Conservation (phyloP, 1,140 invertebrate species). For the Trinorchestia longiramus region DNA sequence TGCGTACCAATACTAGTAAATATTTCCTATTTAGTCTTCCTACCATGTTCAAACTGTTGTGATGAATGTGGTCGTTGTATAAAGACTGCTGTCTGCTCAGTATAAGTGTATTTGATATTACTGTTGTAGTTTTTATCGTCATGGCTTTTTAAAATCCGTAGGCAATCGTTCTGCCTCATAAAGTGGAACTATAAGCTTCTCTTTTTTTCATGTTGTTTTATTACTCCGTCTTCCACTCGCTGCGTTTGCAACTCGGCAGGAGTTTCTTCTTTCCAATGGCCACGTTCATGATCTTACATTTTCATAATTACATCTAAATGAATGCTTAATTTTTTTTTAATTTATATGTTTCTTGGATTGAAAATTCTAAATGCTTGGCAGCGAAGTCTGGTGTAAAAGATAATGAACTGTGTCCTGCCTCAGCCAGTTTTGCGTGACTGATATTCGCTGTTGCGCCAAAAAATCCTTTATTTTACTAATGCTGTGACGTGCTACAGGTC, state of each 20-base stretch:
- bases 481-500: slow-evolving; percentile 71
- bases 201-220: neutral
- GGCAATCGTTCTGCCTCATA: neutral
- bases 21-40: neutral
- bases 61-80: neutral
- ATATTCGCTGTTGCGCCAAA: neutral
- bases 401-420: too few species aligned
- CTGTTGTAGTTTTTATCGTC: neutral
- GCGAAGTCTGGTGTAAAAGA: too few species aligned
- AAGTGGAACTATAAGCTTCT: neutral
- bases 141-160: neutral
- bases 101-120: neutral
- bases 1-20: neutral
- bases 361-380: too few species aligned
- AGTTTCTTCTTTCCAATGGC: too few species aligned
- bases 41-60: neutral
- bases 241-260: too few species aligned
- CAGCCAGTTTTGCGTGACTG: too few species aligned
- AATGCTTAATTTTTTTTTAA: too few species aligned
- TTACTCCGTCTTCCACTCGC: neutral
- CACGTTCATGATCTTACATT: too few species aligned
- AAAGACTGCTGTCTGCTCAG: neutral
- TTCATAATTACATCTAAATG: too few species aligned
- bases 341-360: too few species aligned
- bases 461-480: neutral